These are phyloP conservation scores for Ctenoplectra terminalis DNA, from an alignment of 1,140 invertebrate genomes.

Conservation along the genomic window DNA sequence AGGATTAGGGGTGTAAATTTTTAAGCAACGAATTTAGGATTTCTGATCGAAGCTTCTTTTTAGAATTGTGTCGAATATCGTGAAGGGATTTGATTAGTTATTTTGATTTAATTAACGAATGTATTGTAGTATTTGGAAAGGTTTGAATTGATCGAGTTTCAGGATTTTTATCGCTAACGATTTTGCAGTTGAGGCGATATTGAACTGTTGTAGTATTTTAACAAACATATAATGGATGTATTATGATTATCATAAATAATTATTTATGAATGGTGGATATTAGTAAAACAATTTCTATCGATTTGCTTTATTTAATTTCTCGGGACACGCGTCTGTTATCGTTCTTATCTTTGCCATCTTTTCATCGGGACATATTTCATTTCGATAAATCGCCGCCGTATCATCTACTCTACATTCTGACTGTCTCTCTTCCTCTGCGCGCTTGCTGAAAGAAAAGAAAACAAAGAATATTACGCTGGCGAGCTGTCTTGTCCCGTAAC, in stretches of 20 bases:
- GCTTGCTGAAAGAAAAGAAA: conserved; percentile 22
- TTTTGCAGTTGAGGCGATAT: not conserved
- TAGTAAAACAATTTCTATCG: not conserved
- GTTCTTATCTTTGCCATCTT: not conserved
- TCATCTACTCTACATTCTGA: conserved; percentile 22
- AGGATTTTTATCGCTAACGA: not conserved
- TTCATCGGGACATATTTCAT: not conserved
- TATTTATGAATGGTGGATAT: too few relatives aligned
- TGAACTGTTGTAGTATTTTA: too few relatives aligned
- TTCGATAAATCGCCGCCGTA: not conserved
- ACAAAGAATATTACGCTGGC: conserved; percentile 16
- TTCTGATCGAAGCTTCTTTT: too few relatives aligned
- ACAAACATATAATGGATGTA: too few relatives aligned
- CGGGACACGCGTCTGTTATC: not conserved
- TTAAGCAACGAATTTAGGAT: too few relatives aligned
- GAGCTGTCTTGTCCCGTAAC: conserved; percentile 51
- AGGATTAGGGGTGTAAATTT: too few relatives aligned
- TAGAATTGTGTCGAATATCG: too few relatives aligned
- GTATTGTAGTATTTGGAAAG: not conserved
- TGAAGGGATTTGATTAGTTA: too few relatives aligned
- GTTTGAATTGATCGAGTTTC: too few relatives aligned
- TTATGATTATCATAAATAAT: too few relatives aligned
- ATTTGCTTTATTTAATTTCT: not conserved
- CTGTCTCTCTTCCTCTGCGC: conserved; percentile 38
- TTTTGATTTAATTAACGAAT: too few relatives aligned